Percentiles rank a stretch among this genome's conserved stretches.
These are phyloP conservation scores for Rhagonycha lutea DNA, from an alignment of 2,888 invertebrate species.

Conservation along the genomic window DNA sequence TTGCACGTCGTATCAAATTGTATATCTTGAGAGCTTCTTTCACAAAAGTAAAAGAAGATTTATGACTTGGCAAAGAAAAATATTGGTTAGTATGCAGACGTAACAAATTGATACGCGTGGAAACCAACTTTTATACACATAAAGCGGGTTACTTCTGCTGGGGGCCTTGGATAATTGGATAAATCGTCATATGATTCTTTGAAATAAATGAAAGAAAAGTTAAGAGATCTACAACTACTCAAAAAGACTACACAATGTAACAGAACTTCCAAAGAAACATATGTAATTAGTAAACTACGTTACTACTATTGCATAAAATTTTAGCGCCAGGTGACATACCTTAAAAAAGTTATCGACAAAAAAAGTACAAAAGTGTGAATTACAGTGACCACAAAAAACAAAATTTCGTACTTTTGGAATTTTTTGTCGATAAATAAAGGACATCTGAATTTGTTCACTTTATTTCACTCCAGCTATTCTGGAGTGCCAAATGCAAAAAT, in stretches of 20 bases:
- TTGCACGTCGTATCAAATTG: conserved; percentile 2
- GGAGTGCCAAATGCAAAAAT: conserved; percentile 22
- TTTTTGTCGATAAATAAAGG: conserved; percentile 17
- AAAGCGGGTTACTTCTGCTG: conserved; percentile 50
- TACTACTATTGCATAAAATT: neutral
- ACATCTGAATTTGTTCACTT: conserved; percentile 4
- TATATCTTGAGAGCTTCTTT: neutral
- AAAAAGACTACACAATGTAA: neutral
- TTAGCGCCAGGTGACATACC: conserved; percentile 19
- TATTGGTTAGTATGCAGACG: neutral
- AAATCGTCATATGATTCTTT: conserved; percentile 42
- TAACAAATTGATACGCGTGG: conserved; percentile 4
- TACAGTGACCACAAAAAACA: neutral
- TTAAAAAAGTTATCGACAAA: conserved; percentile 20
- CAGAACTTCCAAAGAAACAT: conserved; percentile 15
- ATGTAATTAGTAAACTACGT: conserved; percentile 6
- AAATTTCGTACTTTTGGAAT: conserved; percentile 10
- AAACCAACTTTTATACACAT: conserved; percentile 9
- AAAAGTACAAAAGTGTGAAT: conserved; percentile 11
- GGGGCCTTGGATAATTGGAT: conserved; percentile 28
- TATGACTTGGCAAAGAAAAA: neutral
- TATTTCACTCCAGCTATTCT: conserved; percentile 20
- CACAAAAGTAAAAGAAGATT: neutral
- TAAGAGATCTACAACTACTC: neutral
- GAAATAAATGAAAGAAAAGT: conserved; percentile 24